These are phyloP conservation scores for Lycia hirtaria DNA, from an alignment of 2,888 invertebrate species.

Conservation along the genomic window DNA sequence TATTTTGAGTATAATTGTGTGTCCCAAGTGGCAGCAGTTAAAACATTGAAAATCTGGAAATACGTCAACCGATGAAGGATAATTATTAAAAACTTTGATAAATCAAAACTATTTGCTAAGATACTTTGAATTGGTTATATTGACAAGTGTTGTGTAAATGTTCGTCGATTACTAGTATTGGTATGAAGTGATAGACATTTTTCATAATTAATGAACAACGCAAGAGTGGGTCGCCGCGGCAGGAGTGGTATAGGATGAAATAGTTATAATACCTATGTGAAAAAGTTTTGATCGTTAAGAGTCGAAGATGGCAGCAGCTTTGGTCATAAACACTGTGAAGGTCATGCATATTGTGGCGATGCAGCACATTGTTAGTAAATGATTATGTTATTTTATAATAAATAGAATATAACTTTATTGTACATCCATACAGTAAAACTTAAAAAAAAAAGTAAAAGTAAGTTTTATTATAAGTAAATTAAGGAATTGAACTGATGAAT, in stretches of 20 bases:
- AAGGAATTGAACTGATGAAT: no score
- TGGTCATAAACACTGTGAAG: conserved; percentile 64
- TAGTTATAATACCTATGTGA: conserved; percentile 22
- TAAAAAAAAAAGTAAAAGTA: no score
- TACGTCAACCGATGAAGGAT: background rate
- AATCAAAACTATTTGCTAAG: background rate
- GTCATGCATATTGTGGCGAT: conserved; percentile 70
- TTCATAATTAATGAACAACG: conserved; percentile 62
- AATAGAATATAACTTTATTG: no score
- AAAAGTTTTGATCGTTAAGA: conserved; percentile 3
- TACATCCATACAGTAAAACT: no score
- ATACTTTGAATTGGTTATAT: background rate
- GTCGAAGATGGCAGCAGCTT: conserved; percentile 47
- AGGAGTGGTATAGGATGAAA: conserved; percentile 72
- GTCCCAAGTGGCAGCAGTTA: background rate
- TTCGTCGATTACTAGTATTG: background rate
- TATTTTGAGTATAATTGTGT: background rate
- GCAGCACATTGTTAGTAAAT: conserved; percentile 77
- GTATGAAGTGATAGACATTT: conserved; percentile 36
- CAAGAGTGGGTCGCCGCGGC: conserved; percentile 45
- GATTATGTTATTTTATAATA: no score
- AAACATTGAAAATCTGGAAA: background rate
- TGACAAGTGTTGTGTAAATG: background rate
- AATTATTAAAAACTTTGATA: background rate
- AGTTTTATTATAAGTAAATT: no score